A percentile compares a stretch with the other conserved stretches of the same genome.
phyloP scores from a whole-genome alignment of 30 jellyfish, hydroid and myxozoan genomes.

The Aurelia aurita complex sp. Pacific region DNA sequence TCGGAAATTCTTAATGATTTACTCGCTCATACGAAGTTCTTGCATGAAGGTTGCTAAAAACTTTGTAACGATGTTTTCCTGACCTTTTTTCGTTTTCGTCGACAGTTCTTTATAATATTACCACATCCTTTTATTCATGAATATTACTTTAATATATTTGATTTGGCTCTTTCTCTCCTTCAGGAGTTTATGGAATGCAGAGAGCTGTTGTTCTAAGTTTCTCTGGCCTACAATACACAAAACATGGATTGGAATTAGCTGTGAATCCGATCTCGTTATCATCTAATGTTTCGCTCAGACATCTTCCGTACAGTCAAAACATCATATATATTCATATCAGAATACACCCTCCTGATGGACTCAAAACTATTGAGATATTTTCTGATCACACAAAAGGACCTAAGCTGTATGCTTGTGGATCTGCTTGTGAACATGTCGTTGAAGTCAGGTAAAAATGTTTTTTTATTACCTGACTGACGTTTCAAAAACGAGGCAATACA shows the following conservation, averaged over 20 bases:
- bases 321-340: constrained; percentile 31
- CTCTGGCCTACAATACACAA: constrained; percentile 88
- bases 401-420: constrained; percentile 80
- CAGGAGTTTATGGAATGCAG: constrained; percentile 65
- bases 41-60: too few species aligned
- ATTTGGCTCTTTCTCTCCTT: too few species aligned
- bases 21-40: too few species aligned
- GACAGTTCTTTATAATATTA: too few species aligned
- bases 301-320: constrained; percentile 49
- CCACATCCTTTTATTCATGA: too few species aligned
- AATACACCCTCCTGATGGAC: constrained; percentile 53
- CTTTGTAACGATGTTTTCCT: too few species aligned
- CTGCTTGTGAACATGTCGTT: constrained; percentile 88
- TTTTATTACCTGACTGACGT: not conserved
- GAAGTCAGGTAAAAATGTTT: constrained; percentile 48
- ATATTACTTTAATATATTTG: too few species aligned
- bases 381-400: constrained; percentile 47
- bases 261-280: constrained; percentile 87
- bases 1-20: too few species aligned
- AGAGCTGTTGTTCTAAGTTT: constrained; percentile 85
- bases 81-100: too few species aligned
- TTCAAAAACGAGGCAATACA: too few species aligned
- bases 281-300: constrained; percentile 85
- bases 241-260: constrained; percentile 81
- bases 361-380: constrained; percentile 49